phyloP scores from a whole-genome alignment of 2,797 vertebrate species.

The Morus bassanus region DNA sequence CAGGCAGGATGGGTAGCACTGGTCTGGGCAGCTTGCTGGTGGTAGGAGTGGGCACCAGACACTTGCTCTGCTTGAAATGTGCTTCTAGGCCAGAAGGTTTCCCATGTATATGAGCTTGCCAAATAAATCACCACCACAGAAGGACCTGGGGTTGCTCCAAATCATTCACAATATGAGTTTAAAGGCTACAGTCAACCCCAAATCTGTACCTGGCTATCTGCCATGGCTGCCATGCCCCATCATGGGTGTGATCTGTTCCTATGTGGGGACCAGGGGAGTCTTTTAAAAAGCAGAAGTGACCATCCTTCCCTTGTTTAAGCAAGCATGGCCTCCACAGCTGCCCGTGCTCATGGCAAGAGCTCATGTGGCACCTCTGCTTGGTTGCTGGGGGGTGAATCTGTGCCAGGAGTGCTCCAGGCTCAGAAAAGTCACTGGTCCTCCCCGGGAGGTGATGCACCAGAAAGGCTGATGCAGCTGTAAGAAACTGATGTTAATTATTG shows the following conservation, averaged over 20 bases:
- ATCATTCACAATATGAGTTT: neutral
- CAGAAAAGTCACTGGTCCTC: neutral
- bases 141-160: neutral
- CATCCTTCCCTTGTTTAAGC: neutral
- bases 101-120: rapidly evolving
- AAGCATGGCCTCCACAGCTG: neutral
- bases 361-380: neutral
- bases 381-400: neutral
- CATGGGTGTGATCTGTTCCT: neutral
- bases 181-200: neutral
- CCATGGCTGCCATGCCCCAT: neutral
- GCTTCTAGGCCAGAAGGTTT: neutral
- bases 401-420: neutral
- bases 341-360: neutral
- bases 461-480: neutral
- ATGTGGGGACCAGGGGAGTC: neutral
- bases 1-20: neutral
- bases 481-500: neutral
- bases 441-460: neutral
- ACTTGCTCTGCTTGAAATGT: neutral
- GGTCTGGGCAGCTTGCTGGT: neutral
- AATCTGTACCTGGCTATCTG: neutral
- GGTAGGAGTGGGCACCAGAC: neutral
- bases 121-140: neutral
- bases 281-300: neutral